Percentiles rank a stretch among this genome's conserved stretches.
Evolutionary conservation across 1,140 invertebrate species (phyloP).

Genomic region (Lordiphosa clarofinis): DNA sequence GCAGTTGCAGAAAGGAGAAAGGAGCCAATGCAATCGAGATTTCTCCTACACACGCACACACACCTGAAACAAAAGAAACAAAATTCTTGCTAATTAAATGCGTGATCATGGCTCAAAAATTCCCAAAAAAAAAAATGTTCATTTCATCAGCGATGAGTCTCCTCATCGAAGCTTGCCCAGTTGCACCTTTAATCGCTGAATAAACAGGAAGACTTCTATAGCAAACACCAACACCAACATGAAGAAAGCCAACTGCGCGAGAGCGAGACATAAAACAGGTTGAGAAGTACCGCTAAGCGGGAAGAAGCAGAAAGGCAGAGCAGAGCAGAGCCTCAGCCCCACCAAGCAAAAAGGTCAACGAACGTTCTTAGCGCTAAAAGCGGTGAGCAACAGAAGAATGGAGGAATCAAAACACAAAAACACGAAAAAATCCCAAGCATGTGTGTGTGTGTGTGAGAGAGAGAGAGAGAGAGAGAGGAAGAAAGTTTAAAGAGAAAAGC

Average conservation of each 20-base stretch:
- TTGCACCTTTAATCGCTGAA: slow-evolving; percentile 70
- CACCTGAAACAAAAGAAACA: slow-evolving; percentile 14
- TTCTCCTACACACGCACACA: slow-evolving; percentile 11
- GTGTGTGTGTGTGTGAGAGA: slow-evolving; percentile 6
- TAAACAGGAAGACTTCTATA: slow-evolving; percentile 77
- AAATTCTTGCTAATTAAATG: slow-evolving; percentile 75
- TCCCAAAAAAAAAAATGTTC: slow-evolving; percentile 33
- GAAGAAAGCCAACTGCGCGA: slow-evolving; percentile 9
- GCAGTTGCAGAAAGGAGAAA: slow-evolving; percentile 66
- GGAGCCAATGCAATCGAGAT: slow-evolving; percentile 33
- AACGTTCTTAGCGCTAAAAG: slow-evolving; percentile 74
- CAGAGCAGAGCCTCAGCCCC: no score
- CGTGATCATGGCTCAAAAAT: slow-evolving; percentile 67
- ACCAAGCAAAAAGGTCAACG: slow-evolving; percentile 73
- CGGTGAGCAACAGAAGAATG: slow-evolving; percentile 52
- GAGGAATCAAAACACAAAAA: slow-evolving; percentile 77
- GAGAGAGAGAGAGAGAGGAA: slow-evolving; percentile 9
- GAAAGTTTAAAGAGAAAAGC: slow-evolving; percentile 9
- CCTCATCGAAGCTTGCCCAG: slow-evolving; percentile 44
- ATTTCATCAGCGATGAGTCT: slow-evolving; percentile 50
- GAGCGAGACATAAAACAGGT: slow-evolving; percentile 68
- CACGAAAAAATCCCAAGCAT: slow-evolving; percentile 59
- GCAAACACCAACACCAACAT: slow-evolving; percentile 37
- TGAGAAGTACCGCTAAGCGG: slow-evolving; percentile 79
- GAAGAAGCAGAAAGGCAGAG: slow-evolving; percentile 19